These are phyloP conservation scores for Noctua fimbriata DNA, from an alignment of 2,888 invertebrate species.

Conservation along the genomic window DNA sequence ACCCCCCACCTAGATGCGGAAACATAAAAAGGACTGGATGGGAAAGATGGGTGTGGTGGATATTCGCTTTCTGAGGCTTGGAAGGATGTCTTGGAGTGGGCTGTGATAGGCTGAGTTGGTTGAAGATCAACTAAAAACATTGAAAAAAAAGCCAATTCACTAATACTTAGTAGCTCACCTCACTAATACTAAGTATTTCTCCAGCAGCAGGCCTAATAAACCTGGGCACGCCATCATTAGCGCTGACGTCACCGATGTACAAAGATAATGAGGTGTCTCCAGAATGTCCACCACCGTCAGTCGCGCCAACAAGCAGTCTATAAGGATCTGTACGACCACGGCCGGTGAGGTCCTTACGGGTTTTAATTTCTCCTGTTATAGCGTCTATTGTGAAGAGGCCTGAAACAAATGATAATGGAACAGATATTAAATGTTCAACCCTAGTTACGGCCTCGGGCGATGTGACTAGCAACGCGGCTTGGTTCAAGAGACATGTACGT, in stretches of 20 bases:
- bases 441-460: not conserved
- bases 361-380: slow-evolving; percentile 92
- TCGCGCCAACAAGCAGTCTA: slow-evolving; percentile 92
- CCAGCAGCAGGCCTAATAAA: slow-evolving; percentile 93
- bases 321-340: slow-evolving; percentile 94
- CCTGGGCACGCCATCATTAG: slow-evolving; percentile 94
- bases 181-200: slow-evolving; percentile 92
- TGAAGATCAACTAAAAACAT: not conserved
- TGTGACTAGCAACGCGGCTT: not conserved
- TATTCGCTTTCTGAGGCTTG: not conserved
- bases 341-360: slow-evolving; percentile 92
- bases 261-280: slow-evolving; percentile 92
- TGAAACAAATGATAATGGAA: slow-evolving; percentile 70
- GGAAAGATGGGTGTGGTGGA: not conserved
- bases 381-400: slow-evolving; percentile 92
- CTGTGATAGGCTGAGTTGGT: not conserved
- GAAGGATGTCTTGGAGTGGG: not conserved
- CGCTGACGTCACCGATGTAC: slow-evolving; percentile 94
- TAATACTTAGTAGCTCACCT: slow-evolving; percentile 83
- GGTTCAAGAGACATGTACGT: too few relatives aligned
- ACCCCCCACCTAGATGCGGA: not conserved
- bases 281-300: slow-evolving; percentile 92
- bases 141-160: not conserved
- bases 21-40: not conserved
- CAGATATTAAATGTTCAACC: not conserved